Base-by-base conservation (phyloP, 2,888 invertebrate genomes). In the Micoletzkya japonica region DNA sequence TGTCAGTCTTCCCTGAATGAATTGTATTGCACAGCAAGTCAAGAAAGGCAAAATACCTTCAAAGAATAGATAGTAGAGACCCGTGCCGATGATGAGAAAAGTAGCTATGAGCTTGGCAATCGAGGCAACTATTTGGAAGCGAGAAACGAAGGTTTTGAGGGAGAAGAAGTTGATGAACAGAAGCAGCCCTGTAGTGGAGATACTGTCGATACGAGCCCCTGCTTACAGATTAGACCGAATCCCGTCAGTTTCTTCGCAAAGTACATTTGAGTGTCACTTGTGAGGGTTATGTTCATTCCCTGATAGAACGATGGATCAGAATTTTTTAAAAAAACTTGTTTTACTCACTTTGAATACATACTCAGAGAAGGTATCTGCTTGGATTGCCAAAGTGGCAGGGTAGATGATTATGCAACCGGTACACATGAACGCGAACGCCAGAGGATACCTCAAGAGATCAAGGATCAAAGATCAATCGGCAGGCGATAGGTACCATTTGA, bases 91-190 rank as follows among this genome's bases (percentile, higher is more conserved):
- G 37, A 83, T 77, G 10, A 84, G 67, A 26, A 72, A 74, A 26
- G 81, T 78, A 14, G 83, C 77, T 0, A 75, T 74, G 6, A 83
- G 67, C 59, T 84, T 84, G 7, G 83, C 83, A 24, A 82, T 39
- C 1, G 81, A 78, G 7, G 84, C 82, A 26, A 79, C 74, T 28
- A 84, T 83, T 68, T 82, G 79, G 70, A 84, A 84, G 4, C 81
- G 75, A 32, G 81, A 76, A 20, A 82, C 83, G 70, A 83, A 79
- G 0, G 79, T 79, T 64, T 79, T 79, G 24, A 83, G 71, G 10
- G 83, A 84, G 75, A 84, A 83, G 73, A 82, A 83, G 72, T 83
- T 83, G 70, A 83, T 75, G 68, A 80, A 83, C 74, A 82, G 75
- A 10, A 84, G 74, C 1, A 84, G 49, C 72, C 79, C 77, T 77